A percentile compares a stretch with the other conserved stretches of the same genome.
Evolutionary conservation across 2,888 invertebrate species (phyloP).

Genomic region (Tinea trinotella): DNA sequence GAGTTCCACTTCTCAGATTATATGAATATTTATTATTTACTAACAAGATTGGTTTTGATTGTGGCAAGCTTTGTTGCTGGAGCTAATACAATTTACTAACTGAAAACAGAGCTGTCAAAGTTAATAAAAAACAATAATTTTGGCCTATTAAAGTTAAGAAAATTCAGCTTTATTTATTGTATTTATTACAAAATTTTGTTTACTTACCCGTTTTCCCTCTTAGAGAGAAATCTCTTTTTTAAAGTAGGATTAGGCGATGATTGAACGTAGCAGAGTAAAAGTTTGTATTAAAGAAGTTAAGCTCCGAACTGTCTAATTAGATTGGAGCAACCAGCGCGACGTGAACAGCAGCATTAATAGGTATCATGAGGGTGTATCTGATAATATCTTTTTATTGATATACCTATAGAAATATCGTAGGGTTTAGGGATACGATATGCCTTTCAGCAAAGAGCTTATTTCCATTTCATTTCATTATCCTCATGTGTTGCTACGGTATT

Average conservation of each 20-base stretch:
- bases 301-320: slow-evolving; percentile 9
- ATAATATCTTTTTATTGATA: no score
- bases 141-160: not conserved
- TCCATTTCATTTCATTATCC: no score
- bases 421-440: no score
- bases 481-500: no score
- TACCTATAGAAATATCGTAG: no score
- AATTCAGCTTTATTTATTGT: no score
- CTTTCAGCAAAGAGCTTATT: no score
- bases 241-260: slow-evolving; percentile 18
- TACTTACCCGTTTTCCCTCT: no score
- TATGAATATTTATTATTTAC: slow-evolving; percentile 18
- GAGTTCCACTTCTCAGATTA: not conserved
- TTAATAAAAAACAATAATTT: not conserved
- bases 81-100: slow-evolving; percentile 3
- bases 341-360: no score
- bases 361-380: no score
- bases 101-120: not conserved
- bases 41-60: slow-evolving; percentile 16
- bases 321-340: slow-evolving; percentile 9
- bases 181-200: no score
- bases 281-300: slow-evolving; percentile 13
- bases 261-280: slow-evolving; percentile 11
- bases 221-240: not conserved
- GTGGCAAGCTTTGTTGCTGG: slow-evolving; percentile 1